Evolutionary conservation across 2,888 invertebrate genomes (phyloP), one percentile per base, ranked within the genome.

Genomic region (Polydesmus complanatus): DNA sequence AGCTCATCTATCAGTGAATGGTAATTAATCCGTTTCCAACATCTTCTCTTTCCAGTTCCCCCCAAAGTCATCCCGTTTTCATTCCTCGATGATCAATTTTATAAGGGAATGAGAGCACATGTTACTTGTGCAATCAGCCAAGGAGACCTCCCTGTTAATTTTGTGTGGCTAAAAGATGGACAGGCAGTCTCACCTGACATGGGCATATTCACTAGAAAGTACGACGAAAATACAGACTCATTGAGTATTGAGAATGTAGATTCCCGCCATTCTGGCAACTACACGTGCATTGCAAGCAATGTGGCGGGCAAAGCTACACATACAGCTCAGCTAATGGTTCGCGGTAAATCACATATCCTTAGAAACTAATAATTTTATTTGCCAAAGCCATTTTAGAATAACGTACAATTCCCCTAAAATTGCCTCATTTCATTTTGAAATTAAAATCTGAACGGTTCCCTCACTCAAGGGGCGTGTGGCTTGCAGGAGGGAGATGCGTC

Each of bases 391-490:
- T 51, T 8, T 37, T 37, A n/a, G n/a, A n/a, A n/a, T n/a, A n/a
- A n/a, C n/a, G n/a, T 37, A 8, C 37, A 37, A 14, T 37, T 37
- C 37, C 78, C 86, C 86, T 78, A 84, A 83, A 79, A 85, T 86
- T 81, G 85, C 85, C 81, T 84, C 85, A 78, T 86, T 86, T 82
- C 81, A 80, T 79, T 86, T 86, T 79, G 85, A 78, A 84, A 84
- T 75, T 81, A 86, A 74, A 83, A 83, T 74, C 27, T 21, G 2
- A 85, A 85, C 78, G 85, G 85, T 77, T 84, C 84, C 83, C 81
- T 85, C 74, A 85, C 86, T 69, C 82, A 85, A 75, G 83, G 85
- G 74, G 83, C 86, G 74, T 86, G 86, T 78, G 84, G 85, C 73
- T 84, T 86, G 73, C 83, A 83, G 74, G 80, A 82, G 71, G 86